Percentiles rank a stretch among this genome's conserved stretches.
phyloP scores from a whole-genome alignment of 2,113 vertebrate genomes.

The Tringa solitaria region DNA sequence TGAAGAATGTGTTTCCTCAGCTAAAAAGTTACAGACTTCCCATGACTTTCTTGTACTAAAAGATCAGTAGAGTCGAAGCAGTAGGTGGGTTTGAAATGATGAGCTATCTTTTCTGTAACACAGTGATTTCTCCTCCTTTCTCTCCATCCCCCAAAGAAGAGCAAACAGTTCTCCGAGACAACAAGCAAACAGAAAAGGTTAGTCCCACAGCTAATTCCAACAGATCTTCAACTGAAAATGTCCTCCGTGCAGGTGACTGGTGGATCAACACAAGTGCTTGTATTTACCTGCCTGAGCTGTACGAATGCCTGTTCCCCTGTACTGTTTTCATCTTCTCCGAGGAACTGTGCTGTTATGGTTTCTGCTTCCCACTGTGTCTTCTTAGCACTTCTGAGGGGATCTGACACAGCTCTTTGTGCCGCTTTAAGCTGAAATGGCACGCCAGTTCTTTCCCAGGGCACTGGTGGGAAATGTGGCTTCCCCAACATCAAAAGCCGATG shows the following conservation, averaged over 20 bases:
- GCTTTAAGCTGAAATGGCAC: background rate
- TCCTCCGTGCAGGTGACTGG: background rate
- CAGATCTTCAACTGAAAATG: background rate
- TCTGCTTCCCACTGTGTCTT: background rate
- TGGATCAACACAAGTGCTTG: background rate
- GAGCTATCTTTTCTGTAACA: background rate
- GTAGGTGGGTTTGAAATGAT: background rate
- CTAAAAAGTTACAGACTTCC: background rate
- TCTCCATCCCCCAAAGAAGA: background rate
- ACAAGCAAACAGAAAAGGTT: background rate
- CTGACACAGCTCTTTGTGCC: background rate
- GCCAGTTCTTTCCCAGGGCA: background rate
- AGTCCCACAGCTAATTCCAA: background rate
- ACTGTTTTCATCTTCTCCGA: background rate
- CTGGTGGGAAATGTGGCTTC: background rate
- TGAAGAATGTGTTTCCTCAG: constrained; percentile 2
- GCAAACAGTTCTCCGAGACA: background rate
- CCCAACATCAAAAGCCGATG: background rate
- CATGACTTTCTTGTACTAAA: background rate
- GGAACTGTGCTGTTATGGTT: background rate
- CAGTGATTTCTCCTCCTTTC: background rate
- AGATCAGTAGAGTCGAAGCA: background rate
- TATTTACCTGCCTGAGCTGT: background rate
- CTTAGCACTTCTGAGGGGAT: background rate
- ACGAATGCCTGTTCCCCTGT: rapidly evolving